These are phyloP conservation scores for Amblyraja radiata DNA, from an alignment of 2,797 vertebrate genomes.

Conservation along the genomic window DNA sequence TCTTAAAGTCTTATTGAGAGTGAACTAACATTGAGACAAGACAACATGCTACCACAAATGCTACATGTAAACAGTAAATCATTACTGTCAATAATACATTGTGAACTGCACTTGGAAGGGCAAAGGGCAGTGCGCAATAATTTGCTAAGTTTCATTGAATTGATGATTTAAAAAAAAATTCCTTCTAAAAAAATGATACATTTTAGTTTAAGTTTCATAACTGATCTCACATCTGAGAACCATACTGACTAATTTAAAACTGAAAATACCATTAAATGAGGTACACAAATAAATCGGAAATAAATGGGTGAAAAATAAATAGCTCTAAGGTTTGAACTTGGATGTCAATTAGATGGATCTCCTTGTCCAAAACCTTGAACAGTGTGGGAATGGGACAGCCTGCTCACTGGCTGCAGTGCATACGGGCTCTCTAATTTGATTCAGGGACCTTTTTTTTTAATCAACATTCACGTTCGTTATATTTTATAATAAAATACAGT, in stretches of 20 bases:
- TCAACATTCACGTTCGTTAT: not conserved
- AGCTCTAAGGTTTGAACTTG: not conserved
- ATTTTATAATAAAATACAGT: not conserved
- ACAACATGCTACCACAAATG: not conserved
- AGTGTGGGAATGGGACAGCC: not conserved
- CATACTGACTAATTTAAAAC: not conserved
- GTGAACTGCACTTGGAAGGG: not conserved
- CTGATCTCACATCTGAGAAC: not conserved
- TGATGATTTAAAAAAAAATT: not conserved
- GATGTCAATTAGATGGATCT: not conserved
- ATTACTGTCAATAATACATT: not conserved
- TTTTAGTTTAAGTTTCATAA: not conserved
- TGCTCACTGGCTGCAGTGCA: not conserved
- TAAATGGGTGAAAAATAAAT: not conserved
- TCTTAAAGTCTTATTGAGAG: not conserved
- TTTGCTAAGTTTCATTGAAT: not conserved
- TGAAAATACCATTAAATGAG: not conserved
- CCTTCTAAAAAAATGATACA: not conserved
- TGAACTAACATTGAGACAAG: not conserved
- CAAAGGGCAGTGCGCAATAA: not conserved
- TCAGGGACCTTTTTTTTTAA: not conserved
- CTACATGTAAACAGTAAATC: not conserved
- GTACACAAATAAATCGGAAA: not conserved
- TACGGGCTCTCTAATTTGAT: not conserved
- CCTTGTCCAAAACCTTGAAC: not conserved